Percentiles rank a stretch among this genome's conserved stretches.
phyloP scores from a whole-genome alignment of 1,140 invertebrate genomes.

The Anastrepha obliqua region DNA sequence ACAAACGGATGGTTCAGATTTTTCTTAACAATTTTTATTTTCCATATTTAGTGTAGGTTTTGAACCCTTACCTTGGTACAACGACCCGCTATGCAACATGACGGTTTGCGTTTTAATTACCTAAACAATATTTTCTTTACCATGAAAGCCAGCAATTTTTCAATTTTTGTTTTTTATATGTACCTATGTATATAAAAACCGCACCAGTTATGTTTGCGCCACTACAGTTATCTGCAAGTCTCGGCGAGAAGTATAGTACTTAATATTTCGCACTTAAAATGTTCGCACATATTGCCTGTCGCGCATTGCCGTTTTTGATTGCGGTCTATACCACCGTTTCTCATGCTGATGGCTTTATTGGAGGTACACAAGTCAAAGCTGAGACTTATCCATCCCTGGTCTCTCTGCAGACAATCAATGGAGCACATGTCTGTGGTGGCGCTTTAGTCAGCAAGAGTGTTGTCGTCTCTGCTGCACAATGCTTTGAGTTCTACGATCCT shows the following conservation, averaged over 20 bases:
- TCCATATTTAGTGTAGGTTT: too few species aligned
- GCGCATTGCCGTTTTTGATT: neutral
- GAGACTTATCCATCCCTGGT: slow-evolving; percentile 56
- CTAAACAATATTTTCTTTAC: too few species aligned
- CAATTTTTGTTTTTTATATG: too few species aligned
- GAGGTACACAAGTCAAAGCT: slow-evolving; percentile 9
- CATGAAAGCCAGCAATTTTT: too few species aligned
- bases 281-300: neutral
- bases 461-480: slow-evolving; percentile 79
- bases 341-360: neutral
- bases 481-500: slow-evolving; percentile 65
- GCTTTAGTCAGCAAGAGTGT: slow-evolving; percentile 75
- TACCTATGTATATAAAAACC: too few species aligned
- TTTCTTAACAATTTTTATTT: too few species aligned
- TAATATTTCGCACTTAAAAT: neutral
- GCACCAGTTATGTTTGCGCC: neutral
- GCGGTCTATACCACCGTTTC: neutral
- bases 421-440: slow-evolving; percentile 72
- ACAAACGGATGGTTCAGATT: too few species aligned
- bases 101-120: too few species aligned
- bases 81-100: too few species aligned
- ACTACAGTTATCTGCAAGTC: neutral
- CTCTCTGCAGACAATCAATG: neutral
- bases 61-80: too few species aligned
- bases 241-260: neutral